Percentiles rank a stretch among this genome's conserved stretches.
These are phyloP conservation scores for Paralichthys olivaceus DNA, from an alignment of 2,113 vertebrate genomes.

Conservation along the genomic window DNA sequence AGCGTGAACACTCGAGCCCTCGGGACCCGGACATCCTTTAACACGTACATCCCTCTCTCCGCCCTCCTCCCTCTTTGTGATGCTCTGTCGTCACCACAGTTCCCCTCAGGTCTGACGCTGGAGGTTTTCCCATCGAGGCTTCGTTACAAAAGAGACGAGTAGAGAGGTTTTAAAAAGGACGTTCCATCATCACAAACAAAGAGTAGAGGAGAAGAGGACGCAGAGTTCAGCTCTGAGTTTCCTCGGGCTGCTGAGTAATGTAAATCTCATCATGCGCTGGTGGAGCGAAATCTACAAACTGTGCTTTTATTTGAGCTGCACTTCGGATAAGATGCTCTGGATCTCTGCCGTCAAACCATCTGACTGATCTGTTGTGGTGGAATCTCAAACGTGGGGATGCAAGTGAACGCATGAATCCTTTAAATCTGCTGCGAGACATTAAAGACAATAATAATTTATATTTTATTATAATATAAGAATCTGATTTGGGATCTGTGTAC, in stretches of 20 bases:
- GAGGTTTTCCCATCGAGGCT: background rate
- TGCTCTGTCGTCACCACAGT: conserved; percentile 11
- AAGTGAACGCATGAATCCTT: background rate
- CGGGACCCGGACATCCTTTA: conserved; percentile 35
- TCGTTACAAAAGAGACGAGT: background rate
- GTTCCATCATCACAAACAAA: background rate
- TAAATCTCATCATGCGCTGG: background rate
- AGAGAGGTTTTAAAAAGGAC: background rate
- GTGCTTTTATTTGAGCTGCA: background rate
- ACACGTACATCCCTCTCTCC: background rate
- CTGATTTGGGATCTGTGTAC: background rate
- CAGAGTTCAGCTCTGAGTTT: background rate
- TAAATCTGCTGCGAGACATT: background rate
- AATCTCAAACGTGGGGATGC: background rate
- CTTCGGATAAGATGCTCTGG: background rate
- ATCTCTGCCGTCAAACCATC: conserved; percentile 1
- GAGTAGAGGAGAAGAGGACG: background rate
- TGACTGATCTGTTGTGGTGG: background rate
- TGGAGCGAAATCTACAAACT: background rate
- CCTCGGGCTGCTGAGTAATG: background rate
- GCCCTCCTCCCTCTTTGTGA: background rate
- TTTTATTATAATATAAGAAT: no score
- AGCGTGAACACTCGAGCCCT: conserved; percentile 52
- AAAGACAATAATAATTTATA: no score
- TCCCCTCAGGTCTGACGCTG: conserved; percentile 19